phyloP scores from a whole-genome alignment of 2,888 invertebrate species.

The Ferdinandea cuprea region DNA sequence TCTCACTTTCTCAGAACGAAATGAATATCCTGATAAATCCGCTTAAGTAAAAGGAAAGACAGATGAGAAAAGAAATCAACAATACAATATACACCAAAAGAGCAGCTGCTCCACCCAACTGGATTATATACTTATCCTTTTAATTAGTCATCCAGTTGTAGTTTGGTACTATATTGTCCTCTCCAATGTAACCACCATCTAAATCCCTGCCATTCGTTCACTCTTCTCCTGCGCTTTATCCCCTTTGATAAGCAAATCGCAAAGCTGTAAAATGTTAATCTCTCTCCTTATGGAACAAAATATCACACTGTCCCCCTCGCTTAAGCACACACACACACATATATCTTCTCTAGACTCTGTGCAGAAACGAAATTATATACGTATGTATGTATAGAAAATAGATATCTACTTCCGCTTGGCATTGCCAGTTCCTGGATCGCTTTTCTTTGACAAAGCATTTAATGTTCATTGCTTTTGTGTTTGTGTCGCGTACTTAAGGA shows the following conservation, averaged over 20 bases:
- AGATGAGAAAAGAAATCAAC: background rate
- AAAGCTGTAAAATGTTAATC: slow-evolving; percentile 65
- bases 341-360: background rate
- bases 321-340: background rate
- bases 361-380: slow-evolving; percentile 4
- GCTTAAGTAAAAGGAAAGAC: background rate
- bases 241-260: slow-evolving; percentile 58
- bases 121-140: slow-evolving; percentile 67
- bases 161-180: slow-evolving; percentile 20
- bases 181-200: slow-evolving; percentile 44
- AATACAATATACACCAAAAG: slow-evolving; percentile 16
- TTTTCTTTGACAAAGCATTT: slow-evolving; percentile 53
- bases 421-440: slow-evolving; percentile 1
- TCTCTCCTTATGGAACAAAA: slow-evolving; percentile 34
- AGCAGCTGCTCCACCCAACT: slow-evolving; percentile 47
- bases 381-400: slow-evolving; percentile 6
- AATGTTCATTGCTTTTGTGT: slow-evolving; percentile 52
- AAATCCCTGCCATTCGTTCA: slow-evolving; percentile 63
- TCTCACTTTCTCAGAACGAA: slow-evolving; percentile 1
- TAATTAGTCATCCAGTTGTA: slow-evolving; percentile 58
- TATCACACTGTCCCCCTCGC: slow-evolving; percentile 1
- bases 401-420: slow-evolving; percentile 31
- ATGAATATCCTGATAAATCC: slow-evolving; percentile 33
- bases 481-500: slow-evolving; percentile 58
- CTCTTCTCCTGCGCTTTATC: slow-evolving; percentile 39